These are phyloP conservation scores for Takifugu bimaculatus DNA, from an alignment of 2,113 vertebrate species.

Conservation along the genomic window DNA sequence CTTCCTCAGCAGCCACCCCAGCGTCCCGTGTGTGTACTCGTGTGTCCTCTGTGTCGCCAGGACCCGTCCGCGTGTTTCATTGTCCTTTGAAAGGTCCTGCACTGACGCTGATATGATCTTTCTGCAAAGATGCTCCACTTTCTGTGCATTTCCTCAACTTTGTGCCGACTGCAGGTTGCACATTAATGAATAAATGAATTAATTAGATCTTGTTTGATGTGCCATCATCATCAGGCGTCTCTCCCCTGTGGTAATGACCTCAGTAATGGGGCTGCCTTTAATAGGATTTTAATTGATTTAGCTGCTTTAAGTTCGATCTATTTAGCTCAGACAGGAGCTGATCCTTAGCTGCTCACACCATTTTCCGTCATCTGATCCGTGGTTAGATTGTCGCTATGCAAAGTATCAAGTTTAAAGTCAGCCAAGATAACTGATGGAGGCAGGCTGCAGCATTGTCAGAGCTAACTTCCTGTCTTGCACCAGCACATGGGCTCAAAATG, in stretches of 20 bases:
- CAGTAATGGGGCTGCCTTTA: conserved; percentile 66
- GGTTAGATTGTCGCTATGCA: no score
- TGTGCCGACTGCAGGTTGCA: conserved; percentile 24
- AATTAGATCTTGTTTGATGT: conserved; percentile 72
- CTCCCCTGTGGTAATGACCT: conserved; percentile 66
- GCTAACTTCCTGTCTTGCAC: no score
- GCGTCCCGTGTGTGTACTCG: conserved; percentile 32
- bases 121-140: conserved; percentile 9
- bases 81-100: conserved; percentile 50
- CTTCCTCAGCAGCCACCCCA: conserved; percentile 27
- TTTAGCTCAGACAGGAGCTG: conserved; percentile 15
- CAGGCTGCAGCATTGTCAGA: no score
- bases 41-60: conserved; percentile 22
- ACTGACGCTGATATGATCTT: conserved; percentile 55
- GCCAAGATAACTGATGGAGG: no score
- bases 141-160: conserved; percentile 10
- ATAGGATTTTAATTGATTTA: conserved; percentile 74
- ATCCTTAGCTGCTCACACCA: conserved; percentile 23
- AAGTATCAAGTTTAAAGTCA: no score
- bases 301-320: conserved; percentile 33
- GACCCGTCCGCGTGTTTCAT: conserved; percentile 39
- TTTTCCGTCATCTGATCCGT: background rate
- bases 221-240: conserved; percentile 56
- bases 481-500: no score
- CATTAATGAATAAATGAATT: conserved; percentile 69